Base-by-base conservation (phyloP, 2,888 invertebrate genomes). In the Eumacrocentrus americanus region DNA sequence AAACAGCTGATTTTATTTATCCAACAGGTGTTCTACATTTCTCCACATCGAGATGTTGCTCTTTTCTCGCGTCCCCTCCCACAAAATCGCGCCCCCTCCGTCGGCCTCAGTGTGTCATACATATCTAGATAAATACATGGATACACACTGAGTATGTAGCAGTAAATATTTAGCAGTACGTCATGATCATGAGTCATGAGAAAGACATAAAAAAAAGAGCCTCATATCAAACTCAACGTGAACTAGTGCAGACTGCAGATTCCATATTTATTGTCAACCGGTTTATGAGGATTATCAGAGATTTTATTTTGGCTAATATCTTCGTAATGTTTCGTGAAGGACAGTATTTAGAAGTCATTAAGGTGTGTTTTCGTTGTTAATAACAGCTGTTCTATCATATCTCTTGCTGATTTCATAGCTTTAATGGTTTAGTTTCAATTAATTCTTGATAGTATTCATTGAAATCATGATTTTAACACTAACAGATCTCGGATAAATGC, bases 261-360 rank as follows among this genome's bases (percentile, higher is more conserved):
- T 46, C 37, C 12, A 9, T 29, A n/a, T 23, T 38, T 38, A 6
- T 22, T 7, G 3, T 46, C 3, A 11, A n/a, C 14, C 12, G 7
- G 23, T 25, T 12, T 23, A 46, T 46, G n/a, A 46, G 4, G 18
- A 42, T 42, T 18, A 42, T 42, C 20, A n/a, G 9, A 18, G 2
- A 46, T 22, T 14, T 40, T 14, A 40, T 48, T 34, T n/a, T 42
- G 11, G 5, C 18, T 12, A 16, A 12, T 35, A 9, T 42, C 12
- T 11, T n/a, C 16, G 23, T 11, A 48, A 75, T 75, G 75, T 75
- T 75, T 61, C 74, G 74, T 22, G 71, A 75, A 63, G 75, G 75
- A 14, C 74, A 75, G 37, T 75, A 75, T 61, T 58, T 75, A 62
- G 75, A 75, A 65, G 70, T 75, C 55, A 75, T 75, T 54, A 74